These are phyloP conservation scores for Parazoanthus swiftii DNA, from an alignment of 92 coral and sea anemone genomes.

Conservation along the genomic window DNA sequence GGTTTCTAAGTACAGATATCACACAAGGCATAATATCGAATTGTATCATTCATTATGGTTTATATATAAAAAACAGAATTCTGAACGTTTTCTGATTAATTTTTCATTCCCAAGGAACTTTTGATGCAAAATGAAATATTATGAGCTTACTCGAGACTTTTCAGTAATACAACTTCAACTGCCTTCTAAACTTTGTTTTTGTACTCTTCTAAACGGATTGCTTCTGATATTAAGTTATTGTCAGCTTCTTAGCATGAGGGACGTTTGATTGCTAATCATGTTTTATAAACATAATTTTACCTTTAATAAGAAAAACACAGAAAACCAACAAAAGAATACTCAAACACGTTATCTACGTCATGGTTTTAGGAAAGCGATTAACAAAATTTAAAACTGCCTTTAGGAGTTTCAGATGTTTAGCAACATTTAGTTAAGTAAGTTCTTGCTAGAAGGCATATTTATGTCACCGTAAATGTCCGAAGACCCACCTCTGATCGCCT, in stretches of 20 bases:
- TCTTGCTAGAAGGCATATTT: background rate
- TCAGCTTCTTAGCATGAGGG: background rate
- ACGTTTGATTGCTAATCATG: background rate
- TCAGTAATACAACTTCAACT: background rate
- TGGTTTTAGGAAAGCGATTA: background rate
- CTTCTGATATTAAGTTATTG: background rate
- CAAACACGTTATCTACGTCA: background rate
- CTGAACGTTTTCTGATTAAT: too few relatives aligned
- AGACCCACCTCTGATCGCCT: background rate
- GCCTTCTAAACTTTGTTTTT: background rate
- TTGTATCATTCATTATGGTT: too few relatives aligned
- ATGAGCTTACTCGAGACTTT: background rate
- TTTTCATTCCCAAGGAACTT: too few relatives aligned
- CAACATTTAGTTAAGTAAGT: too few relatives aligned
- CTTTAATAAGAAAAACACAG: background rate
- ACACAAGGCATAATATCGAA: too few relatives aligned
- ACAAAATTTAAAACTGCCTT: background rate
- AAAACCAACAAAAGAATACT: background rate
- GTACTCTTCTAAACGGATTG: background rate
- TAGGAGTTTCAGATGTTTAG: background rate
- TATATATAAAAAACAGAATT: too few relatives aligned
- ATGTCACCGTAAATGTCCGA: background rate
- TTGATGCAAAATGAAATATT: background rate
- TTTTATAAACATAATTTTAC: background rate
- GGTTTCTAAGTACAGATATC: too few relatives aligned